A percentile compares a stretch with the other conserved stretches of the same genome.
phyloP scores from a whole-genome alignment of 2,113 vertebrate genomes.

The Macaca nemestrina region DNA sequence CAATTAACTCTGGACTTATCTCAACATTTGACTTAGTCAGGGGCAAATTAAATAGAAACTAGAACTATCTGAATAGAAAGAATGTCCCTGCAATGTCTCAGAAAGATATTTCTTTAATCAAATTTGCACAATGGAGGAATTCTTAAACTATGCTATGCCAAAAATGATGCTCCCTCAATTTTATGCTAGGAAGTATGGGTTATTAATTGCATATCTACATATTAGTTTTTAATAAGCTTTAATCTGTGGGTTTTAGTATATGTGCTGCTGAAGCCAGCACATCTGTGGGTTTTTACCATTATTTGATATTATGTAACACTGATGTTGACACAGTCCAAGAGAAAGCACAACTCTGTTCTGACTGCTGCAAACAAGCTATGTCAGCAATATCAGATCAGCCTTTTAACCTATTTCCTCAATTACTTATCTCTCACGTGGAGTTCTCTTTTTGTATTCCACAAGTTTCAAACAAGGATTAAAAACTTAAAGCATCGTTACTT shows the following conservation, averaged over 20 bases:
- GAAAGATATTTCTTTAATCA: not conserved
- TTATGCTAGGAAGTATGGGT: not conserved
- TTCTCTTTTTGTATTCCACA: not conserved
- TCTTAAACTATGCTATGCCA: not conserved
- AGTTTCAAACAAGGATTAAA: not conserved
- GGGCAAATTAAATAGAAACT: slow-evolving; percentile 21
- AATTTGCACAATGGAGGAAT: not conserved
- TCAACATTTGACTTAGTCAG: slow-evolving; percentile 25
- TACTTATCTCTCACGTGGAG: not conserved
- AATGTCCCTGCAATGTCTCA: not conserved
- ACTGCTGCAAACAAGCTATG: not conserved
- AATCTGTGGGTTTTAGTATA: not conserved
- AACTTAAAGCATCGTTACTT: not conserved
- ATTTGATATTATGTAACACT: not conserved
- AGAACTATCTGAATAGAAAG: not conserved
- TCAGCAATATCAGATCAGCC: not conserved
- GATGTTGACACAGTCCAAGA: not conserved
- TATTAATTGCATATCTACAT: not conserved
- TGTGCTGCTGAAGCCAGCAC: too few species aligned
- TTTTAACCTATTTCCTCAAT: not conserved
- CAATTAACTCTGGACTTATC: not conserved
- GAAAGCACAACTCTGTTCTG: not conserved
- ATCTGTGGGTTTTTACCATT: not conserved
- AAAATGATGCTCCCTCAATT: not conserved
- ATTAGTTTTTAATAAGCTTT: slow-evolving; percentile 11